A percentile compares a stretch with the other conserved stretches of the same genome.
phyloP scores from a whole-genome alignment of 1,140 invertebrate species.

The Formica exsecta region DNA sequence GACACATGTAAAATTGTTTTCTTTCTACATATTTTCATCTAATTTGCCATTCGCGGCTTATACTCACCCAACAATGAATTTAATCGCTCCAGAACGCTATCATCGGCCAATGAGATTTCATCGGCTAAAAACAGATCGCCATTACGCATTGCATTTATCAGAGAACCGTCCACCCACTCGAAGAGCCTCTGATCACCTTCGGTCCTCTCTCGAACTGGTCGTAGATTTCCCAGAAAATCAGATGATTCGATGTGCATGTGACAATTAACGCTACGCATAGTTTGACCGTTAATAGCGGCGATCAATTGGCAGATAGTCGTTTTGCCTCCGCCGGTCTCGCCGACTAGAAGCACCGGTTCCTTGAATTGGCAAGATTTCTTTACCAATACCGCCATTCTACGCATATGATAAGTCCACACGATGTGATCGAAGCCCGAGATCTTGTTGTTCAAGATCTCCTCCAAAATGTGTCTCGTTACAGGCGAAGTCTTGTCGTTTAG shows the following conservation, averaged over 20 bases:
- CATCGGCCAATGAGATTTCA: conserved; percentile 99
- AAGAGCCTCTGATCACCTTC: conserved; percentile 91
- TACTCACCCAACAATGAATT: conserved; percentile 94
- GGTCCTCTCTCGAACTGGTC: conserved; percentile 93
- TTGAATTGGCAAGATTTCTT: conserved; percentile 96
- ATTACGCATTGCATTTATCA: conserved; percentile 95
- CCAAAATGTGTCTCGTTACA: conserved; percentile 91
- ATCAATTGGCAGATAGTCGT: conserved; percentile 98
- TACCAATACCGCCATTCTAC: conserved; percentile 96
- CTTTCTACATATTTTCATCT: not conserved
- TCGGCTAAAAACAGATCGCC: conserved; percentile 97
- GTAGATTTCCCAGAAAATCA: conserved; percentile 98
- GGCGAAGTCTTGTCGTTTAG: conserved; percentile 91
- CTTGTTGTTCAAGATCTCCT: conserved; percentile 88
- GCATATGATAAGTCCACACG: conserved; percentile 97
- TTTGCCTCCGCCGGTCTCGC: conserved; percentile 99
- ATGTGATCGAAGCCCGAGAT: conserved; percentile 91
- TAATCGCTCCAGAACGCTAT: conserved; percentile 98
- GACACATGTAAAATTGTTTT: not conserved
- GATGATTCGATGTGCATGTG: conserved; percentile 99
- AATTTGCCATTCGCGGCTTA: not conserved
- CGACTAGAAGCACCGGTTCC: conserved; percentile 98
- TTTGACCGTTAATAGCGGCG: conserved; percentile 89
- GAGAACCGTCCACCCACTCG: conserved; percentile 99
- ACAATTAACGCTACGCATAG: conserved; percentile 95